These are phyloP conservation scores for Dyspetes luteomarginatus DNA, from an alignment of 2,888 invertebrate genomes.

Conservation along the genomic window DNA sequence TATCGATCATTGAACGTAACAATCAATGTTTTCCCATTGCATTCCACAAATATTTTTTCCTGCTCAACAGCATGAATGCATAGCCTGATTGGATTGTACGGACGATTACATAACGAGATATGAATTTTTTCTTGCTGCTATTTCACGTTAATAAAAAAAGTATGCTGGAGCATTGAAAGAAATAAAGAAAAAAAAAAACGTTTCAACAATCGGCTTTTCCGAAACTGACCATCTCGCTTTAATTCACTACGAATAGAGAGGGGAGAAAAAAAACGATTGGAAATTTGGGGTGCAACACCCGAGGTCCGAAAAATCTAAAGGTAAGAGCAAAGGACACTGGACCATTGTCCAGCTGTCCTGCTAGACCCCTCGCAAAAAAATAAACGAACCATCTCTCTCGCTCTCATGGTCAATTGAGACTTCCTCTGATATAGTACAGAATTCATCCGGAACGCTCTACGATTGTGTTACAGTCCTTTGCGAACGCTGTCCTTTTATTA, in stretches of 20 bases:
- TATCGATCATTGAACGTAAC: constrained; percentile 47
- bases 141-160: neutral
- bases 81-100: constrained; percentile 34
- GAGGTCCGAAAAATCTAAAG: constrained; percentile 51
- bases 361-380: constrained; percentile 67
- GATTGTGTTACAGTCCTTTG: constrained; percentile 77
- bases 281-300: constrained; percentile 36
- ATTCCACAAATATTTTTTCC: constrained; percentile 10
- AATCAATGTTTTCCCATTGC: constrained; percentile 32
- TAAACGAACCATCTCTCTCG: constrained; percentile 1
- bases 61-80: constrained; percentile 14
- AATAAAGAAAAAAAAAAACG: constrained; percentile 6
- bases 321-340: constrained; percentile 39
- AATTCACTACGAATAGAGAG: constrained; percentile 27
- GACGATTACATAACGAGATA: constrained; percentile 29
- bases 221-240: constrained; percentile 61
- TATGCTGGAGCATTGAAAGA: constrained; percentile 13
- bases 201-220: constrained; percentile 23
- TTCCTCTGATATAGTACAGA: constrained; percentile 76
- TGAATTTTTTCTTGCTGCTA: neutral
- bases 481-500: constrained; percentile 77
- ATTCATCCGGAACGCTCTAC: constrained; percentile 78
- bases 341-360: constrained; percentile 80
- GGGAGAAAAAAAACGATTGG: constrained; percentile 25
- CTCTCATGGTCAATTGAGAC: constrained; percentile 62